These are phyloP conservation scores for Rhopalosiphum nymphaeae DNA, from an alignment of 2,888 invertebrate species.

Conservation along the genomic window DNA sequence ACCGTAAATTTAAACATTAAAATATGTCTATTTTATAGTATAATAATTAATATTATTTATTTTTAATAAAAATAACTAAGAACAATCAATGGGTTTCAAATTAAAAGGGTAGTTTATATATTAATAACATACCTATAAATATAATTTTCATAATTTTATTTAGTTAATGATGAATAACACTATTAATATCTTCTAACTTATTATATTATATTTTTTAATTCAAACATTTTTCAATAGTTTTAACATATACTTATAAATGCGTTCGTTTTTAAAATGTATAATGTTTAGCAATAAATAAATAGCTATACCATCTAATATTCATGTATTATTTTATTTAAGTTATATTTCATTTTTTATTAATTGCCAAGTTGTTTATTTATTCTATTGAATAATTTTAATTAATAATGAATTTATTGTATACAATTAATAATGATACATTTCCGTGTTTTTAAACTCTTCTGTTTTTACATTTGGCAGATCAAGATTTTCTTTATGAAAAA, in stretches of 20 bases:
- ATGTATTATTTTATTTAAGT: background rate
- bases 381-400: background rate
- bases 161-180: background rate
- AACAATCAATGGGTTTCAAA: background rate
- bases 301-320: background rate
- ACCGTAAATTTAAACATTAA: background rate
- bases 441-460: background rate
- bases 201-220: background rate
- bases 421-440: background rate
- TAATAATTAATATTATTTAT: background rate
- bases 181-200: background rate
- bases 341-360: background rate
- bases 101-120: background rate
- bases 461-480: background rate
- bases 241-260: background rate
- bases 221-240: background rate
- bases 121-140: background rate
- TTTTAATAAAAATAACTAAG: background rate
- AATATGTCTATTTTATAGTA: background rate
- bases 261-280: background rate
- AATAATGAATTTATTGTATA: background rate
- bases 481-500: background rate
- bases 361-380: background rate
- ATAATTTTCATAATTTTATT: background rate
- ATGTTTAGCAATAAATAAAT: background rate